These are phyloP conservation scores for Hirtodrosophila trivittata DNA, from an alignment of 2,888 invertebrate species.

Conservation along the genomic window DNA sequence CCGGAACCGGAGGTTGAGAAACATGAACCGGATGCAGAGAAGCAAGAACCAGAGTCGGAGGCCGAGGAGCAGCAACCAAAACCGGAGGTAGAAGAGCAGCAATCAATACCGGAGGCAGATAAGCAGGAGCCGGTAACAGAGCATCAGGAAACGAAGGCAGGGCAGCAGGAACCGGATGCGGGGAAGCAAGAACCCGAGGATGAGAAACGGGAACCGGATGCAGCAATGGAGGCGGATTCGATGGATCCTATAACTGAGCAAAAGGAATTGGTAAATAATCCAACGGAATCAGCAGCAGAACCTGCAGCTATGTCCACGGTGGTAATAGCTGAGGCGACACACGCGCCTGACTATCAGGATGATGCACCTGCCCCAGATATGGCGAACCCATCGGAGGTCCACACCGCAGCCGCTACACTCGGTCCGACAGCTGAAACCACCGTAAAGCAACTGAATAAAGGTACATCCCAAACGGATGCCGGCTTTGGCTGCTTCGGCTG, in stretches of 20 bases:
- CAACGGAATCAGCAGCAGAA: not conserved
- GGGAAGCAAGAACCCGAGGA: too few species aligned
- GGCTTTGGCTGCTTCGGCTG: slow-evolving; percentile 39
- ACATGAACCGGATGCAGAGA: not conserved
- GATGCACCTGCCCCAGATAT: slow-evolving; percentile 22
- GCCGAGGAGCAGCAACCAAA: not conserved
- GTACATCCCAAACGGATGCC: not conserved
- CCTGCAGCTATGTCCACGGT: not conserved
- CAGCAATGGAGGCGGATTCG: too few species aligned
- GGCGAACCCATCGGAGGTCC: not conserved
- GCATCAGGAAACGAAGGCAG: not conserved
- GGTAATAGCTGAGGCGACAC: not conserved
- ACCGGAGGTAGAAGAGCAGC: not conserved
- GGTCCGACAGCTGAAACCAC: not conserved
- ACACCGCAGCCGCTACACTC: not conserved
- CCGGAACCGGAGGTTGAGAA: not conserved
- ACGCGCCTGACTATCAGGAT: slow-evolving; percentile 38
- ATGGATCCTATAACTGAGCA: not conserved
- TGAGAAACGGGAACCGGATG: too few species aligned
- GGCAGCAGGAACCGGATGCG: too few species aligned
- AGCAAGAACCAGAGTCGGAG: not conserved
- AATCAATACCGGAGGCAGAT: not conserved
- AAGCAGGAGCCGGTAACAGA: not conserved
- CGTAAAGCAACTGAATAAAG: not conserved
- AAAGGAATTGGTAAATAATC: not conserved